These are phyloP conservation scores for Megalops atlanticus DNA, from an alignment of 2,113 vertebrate genomes.

Conservation along the genomic window DNA sequence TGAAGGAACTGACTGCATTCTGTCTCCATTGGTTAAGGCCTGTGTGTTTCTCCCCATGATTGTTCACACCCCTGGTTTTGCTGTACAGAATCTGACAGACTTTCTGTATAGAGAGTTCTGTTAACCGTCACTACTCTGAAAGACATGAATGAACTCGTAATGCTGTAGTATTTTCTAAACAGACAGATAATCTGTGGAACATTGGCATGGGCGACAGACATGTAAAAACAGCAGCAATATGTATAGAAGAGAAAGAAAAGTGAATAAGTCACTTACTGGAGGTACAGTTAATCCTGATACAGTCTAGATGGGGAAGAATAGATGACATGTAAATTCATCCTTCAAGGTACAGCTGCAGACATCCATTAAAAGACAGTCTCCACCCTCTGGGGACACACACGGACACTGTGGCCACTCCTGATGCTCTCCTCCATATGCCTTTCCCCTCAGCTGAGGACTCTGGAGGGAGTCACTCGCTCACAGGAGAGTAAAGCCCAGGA, in stretches of 20 bases:
- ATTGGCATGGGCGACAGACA: slow-evolving; percentile 52
- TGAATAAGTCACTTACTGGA: slow-evolving; percentile 98
- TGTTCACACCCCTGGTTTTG: slow-evolving; percentile 66
- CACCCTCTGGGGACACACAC: slow-evolving; percentile 99
- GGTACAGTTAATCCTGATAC: slow-evolving; percentile 99
- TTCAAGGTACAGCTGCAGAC: slow-evolving; percentile 99
- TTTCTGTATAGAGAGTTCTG: slow-evolving; percentile 32
- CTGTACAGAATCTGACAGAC: slow-evolving; percentile 55
- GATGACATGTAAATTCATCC: slow-evolving; percentile 99
- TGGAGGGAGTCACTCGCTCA: neutral
- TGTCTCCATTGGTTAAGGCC: neutral
- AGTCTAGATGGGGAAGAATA: slow-evolving; percentile 99
- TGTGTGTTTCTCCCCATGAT: slow-evolving; percentile 56
- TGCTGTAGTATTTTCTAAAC: slow-evolving; percentile 8
- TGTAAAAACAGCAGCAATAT: slow-evolving; percentile 51
- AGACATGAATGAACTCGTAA: neutral
- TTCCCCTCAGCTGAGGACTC: neutral
- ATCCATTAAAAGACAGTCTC: slow-evolving; percentile 95
- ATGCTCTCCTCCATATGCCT: slow-evolving; percentile 60
- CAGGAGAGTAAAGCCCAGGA: neutral
- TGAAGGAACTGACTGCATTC: slow-evolving; percentile 16
- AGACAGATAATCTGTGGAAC: slow-evolving; percentile 60
- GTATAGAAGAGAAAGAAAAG: slow-evolving; percentile 74
- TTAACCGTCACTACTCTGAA: slow-evolving; percentile 53
- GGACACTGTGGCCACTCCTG: slow-evolving; percentile 82